Conservation (phyloP, 2,797 vertebrate species). For the Acestrorhynchus altus region DNA sequence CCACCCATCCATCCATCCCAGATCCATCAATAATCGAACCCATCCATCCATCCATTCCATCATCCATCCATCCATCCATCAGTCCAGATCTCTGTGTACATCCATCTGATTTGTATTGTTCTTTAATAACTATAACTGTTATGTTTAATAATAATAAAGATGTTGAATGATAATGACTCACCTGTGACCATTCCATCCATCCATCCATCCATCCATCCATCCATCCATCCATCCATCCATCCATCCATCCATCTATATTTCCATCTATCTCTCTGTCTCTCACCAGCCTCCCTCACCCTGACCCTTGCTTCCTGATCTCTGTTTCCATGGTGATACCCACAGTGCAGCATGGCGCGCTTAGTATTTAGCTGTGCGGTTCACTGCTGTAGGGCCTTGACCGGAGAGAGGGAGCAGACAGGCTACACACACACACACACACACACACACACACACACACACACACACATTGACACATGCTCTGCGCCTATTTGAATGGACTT, state of each 20-base stretch:
- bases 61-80: neutral
- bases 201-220: constrained; percentile 55
- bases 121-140: neutral
- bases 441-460: neutral
- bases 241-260: constrained; percentile 54
- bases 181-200: neutral
- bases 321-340: constrained; percentile 73
- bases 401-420: constrained; percentile 1
- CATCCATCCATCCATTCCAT: too few relatives aligned
- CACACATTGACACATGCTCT: neutral
- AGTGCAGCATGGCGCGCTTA: constrained; percentile 48
- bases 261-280: constrained; percentile 54
- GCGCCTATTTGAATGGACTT: neutral
- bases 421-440: too few relatives aligned
- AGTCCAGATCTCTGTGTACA: neutral
- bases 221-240: too few relatives aligned
- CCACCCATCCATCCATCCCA: neutral
- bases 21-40: too few relatives aligned
- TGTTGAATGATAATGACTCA: neutral
- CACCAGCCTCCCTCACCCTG: constrained; percentile 53
- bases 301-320: constrained; percentile 73
- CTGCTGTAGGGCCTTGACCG: neutral
- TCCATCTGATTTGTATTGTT: neutral
- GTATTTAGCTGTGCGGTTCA: constrained; percentile 43
- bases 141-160: neutral